Percentiles rank a stretch among this genome's conserved stretches.
Conservation (phyloP, 1,140 invertebrate species). For the Pomacea maculata region DNA sequence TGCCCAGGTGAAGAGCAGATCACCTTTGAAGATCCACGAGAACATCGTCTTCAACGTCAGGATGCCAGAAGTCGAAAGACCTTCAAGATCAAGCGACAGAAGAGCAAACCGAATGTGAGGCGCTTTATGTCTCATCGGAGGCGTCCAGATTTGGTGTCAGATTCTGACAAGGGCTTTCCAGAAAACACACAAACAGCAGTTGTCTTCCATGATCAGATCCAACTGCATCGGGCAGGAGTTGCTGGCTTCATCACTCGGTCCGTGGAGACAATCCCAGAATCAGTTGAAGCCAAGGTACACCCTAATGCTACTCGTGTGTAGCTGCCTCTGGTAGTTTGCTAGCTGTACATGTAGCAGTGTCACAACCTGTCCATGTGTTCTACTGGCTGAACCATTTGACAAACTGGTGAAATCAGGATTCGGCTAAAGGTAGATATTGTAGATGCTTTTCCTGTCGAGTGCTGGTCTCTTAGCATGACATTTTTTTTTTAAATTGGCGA, state of each 20-base stretch:
- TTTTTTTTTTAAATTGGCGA: neutral
- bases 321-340: neutral
- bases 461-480: neutral
- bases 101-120: conserved; percentile 54
- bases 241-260: conserved; percentile 39
- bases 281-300: conserved; percentile 54
- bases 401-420: neutral
- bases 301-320: conserved; percentile 28
- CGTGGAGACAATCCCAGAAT: conserved; percentile 52
- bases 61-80: conserved; percentile 94
- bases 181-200: conserved; percentile 26
- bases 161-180: conserved; percentile 6
- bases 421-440: neutral
- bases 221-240: conserved; percentile 24
- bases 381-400: neutral
- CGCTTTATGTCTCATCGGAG: conserved; percentile 46
- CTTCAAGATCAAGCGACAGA: conserved; percentile 74
- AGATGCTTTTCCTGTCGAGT: neutral
- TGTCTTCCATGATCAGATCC: conserved; percentile 31
- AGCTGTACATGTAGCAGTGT: neutral
- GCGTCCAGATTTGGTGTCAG: conserved; percentile 35
- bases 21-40: conserved; percentile 65
- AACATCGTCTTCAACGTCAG: conserved; percentile 86
- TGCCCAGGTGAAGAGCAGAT: conserved; percentile 4
- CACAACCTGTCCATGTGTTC: too few relatives aligned